Conservation (phyloP, 2,113 vertebrate species). For the human region GRCh38 chr5:170666501-170667000, state of each 20-base stretch:
- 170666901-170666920: neutral
- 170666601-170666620: neutral
- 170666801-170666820: neutral
- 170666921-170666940: neutral
- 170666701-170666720: neutral
- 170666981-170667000: neutral
- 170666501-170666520: slow-evolving; percentile 20
- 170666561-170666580: neutral
- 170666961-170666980: neutral
- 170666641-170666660: neutral
- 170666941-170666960: neutral
- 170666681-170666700: neutral
- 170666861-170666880: neutral
- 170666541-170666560: neutral
- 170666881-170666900: neutral
- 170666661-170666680: neutral
- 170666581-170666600: neutral
- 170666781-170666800: neutral
- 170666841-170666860: neutral
- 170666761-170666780: neutral
- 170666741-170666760: neutral
- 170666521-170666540: neutral
- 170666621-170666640: neutral
- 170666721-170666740: neutral
- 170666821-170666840: neutral